Evolutionary conservation across 2,797 vertebrate species (phyloP).

Genomic region (Bradypodion pumilum): DNA sequence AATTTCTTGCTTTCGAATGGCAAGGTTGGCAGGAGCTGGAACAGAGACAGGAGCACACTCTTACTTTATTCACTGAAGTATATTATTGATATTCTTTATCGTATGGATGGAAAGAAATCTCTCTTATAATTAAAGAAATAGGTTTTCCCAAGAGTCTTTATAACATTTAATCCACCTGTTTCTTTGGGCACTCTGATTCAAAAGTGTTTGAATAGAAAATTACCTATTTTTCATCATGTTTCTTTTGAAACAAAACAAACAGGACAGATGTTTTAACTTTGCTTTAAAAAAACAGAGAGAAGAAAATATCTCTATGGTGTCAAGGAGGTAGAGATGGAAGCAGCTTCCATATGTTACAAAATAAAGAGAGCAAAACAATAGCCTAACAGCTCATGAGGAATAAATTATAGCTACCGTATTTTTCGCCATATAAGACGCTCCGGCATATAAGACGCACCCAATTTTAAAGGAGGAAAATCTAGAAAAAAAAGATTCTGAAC

Average conservation of each 20-base stretch:
- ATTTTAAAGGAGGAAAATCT: no score
- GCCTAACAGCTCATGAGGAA: constrained; percentile 53
- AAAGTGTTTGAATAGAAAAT: neutral
- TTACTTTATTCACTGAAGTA: neutral
- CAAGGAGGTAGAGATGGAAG: constrained; percentile 26
- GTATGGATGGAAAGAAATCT: constrained; percentile 1
- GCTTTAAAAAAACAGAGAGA: constrained; percentile 10
- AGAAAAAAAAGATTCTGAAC: no score
- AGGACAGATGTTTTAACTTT: constrained; percentile 1
- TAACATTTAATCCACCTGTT: neutral
- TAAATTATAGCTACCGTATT: constrained; percentile 24
- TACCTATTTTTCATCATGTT: neutral
- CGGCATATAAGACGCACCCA: no score
- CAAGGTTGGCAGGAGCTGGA: no score
- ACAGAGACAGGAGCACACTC: no score
- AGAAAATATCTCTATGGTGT: constrained; percentile 13
- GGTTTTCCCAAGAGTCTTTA: neutral
- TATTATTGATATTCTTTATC: neutral
- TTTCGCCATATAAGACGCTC: no score
- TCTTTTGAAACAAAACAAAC: neutral
- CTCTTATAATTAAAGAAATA: constrained; percentile 15
- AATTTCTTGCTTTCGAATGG: no score
- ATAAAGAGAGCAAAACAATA: constrained; percentile 42
- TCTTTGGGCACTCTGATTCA: neutral
- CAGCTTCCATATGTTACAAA: constrained; percentile 25